Evolutionary conservation across 2,797 vertebrate species (phyloP).

Genomic region (Buphagus erythrorhynchus): DNA sequence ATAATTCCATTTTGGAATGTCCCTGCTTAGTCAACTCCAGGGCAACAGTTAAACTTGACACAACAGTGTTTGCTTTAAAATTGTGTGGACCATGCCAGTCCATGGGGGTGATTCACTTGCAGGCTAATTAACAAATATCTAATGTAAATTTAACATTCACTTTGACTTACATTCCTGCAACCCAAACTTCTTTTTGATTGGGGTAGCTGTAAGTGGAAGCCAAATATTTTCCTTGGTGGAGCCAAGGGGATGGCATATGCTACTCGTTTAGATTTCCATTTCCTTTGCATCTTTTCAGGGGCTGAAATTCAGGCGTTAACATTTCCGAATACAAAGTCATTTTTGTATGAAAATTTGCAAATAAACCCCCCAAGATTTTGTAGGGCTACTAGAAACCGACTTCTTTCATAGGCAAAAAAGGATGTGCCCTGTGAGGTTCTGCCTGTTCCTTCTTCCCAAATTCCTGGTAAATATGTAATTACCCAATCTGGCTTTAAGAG

Average conservation of each 20-base stretch:
- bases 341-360: slow-evolving; percentile 26
- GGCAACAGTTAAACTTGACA: slow-evolving; percentile 7
- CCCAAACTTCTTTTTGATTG: slow-evolving; percentile 51
- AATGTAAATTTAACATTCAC: slow-evolving; percentile 54
- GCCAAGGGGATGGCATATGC: slow-evolving; percentile 37
- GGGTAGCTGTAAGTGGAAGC: slow-evolving; percentile 56
- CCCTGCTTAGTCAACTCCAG: slow-evolving; percentile 28
- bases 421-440: neutral
- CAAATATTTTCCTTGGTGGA: slow-evolving; percentile 64
- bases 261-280: slow-evolving; percentile 54
- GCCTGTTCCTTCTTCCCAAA: neutral
- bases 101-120: slow-evolving; percentile 25
- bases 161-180: slow-evolving; percentile 47
- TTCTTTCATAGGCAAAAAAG: neutral
- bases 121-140: slow-evolving; percentile 55
- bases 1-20: slow-evolving; percentile 22
- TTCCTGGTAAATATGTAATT: neutral
- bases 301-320: neutral
- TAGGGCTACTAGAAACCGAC: neutral
- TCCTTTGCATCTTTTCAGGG: slow-evolving; percentile 60
- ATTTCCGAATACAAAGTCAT: slow-evolving; percentile 17
- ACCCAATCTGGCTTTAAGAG: neutral
- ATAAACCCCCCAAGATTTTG: neutral
- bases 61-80: slow-evolving; percentile 22
- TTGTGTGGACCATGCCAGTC: neutral